Evolutionary conservation across 2,797 vertebrate species (phyloP).

Genomic region (Chlorospingus semifuscus): DNA sequence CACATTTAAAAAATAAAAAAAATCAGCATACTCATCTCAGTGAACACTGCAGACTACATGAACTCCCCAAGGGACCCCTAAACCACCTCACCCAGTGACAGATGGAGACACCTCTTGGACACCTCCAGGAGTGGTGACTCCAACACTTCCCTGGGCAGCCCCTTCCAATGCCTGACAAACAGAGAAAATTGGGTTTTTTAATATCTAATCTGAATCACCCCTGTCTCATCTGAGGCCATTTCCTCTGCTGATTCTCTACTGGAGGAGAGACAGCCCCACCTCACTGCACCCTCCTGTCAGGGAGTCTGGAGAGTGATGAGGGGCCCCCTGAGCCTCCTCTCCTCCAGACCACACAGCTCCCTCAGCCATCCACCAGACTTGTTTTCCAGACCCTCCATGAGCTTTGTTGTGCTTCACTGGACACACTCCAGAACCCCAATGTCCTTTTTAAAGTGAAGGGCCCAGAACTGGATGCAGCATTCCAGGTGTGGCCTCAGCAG

Average conservation of each 20-base stretch:
- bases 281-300: background rate
- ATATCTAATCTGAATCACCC: background rate
- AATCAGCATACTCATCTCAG: background rate
- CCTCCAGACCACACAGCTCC: background rate
- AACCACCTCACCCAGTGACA: background rate
- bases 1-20: background rate
- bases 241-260: background rate
- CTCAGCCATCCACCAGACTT: background rate
- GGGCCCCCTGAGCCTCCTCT: background rate
- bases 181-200: accelerated
- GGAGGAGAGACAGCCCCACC: background rate
- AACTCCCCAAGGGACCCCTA: no score
- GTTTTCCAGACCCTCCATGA: background rate
- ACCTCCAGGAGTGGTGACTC: background rate
- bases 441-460: background rate
- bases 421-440: accelerated
- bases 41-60: background rate
- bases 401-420: background rate
- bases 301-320: background rate
- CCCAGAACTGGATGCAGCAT: background rate
- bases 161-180: background rate
- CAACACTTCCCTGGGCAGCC: background rate
- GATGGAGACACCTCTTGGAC: background rate
- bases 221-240: background rate
- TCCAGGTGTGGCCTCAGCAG: background rate